Evolutionary conservation across 2,888 invertebrate genomes (phyloP), one percentile per base, ranked within the genome.

Genomic region (Boloria euphrosyne): DNA sequence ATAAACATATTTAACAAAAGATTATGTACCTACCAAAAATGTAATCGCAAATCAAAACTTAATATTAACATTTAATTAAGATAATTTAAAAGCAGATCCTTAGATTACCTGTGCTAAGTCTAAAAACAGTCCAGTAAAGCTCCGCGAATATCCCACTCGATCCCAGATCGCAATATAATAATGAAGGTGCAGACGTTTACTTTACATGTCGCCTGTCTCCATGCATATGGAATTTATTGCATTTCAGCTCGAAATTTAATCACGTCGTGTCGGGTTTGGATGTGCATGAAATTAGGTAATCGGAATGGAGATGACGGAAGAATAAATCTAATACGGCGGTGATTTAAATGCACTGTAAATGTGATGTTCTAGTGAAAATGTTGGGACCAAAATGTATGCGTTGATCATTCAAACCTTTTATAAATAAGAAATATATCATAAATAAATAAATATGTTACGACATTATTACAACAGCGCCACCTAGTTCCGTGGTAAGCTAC

Each of bases 121-220:
- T 38, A 38, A 38, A 38, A 38, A 38, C 31, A 38, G 31, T n/a
- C 47, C 14, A 7, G n/a, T 16, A 47, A 47, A 47, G 47, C 47
- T 47, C 16, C 47, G 16, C 47, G 47, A 47, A 51, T 51, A 51
- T 51, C 16, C 17, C 16, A 13, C 51, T 7, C 4, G 18, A 50
- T 44, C 71, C 66, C 38, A 77, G 79, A 84, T 83, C 81, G 74
- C 71, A 69, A 76, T n/a, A n/a, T n/a, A n/a, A n/a, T 78, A 82
- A 80, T 83, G 79, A 83, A 80, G 80, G 80, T 78, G 73, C 69
- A 70, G 71, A 71, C 73, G 84, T 85, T 86, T 85, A 81, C 85
- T 82, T 86, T 86, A 80, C 81, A 85, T 86, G 82, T 79, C 76
- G 78, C 69, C 62, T 68, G 73, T 59, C 66, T 70, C 65, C 67